A percentile compares a stretch with the other conserved stretches of the same genome.
phyloP scores from a whole-genome alignment of 2,888 invertebrate species.

The Lasiommata megera region DNA sequence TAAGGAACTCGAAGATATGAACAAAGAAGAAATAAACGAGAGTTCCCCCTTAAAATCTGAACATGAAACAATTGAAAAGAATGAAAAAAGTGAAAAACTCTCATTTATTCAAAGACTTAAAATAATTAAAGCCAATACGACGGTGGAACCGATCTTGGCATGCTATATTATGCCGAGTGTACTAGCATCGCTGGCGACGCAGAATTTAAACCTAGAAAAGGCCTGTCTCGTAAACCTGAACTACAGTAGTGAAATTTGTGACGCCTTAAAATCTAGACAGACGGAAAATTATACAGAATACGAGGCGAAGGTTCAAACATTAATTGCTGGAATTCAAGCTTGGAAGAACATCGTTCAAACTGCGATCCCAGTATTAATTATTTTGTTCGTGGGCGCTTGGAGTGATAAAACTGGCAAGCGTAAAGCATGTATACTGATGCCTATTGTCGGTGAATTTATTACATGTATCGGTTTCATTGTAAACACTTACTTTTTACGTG shows the following conservation, averaged over 20 bases:
- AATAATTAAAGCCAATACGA: constrained; percentile 78
- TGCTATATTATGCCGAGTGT: constrained; percentile 85
- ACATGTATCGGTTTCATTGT: constrained; percentile 89
- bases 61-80: constrained; percentile 32
- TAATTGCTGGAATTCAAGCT: constrained; percentile 88
- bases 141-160: constrained; percentile 83
- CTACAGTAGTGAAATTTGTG: constrained; percentile 86
- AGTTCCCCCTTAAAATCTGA: constrained; percentile 49
- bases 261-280: constrained; percentile 86
- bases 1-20: constrained; percentile 37
- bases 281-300: constrained; percentile 82
- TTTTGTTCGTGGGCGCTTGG: constrained; percentile 91
- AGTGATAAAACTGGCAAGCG: constrained; percentile 85
- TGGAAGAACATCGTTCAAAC: constrained; percentile 94
- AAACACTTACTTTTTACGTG: constrained; percentile 89
- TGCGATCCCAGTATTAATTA: constrained; percentile 88
- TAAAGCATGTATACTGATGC: constrained; percentile 90
- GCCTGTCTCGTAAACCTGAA: constrained; percentile 91
- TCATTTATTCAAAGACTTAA: constrained; percentile 55
- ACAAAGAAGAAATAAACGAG: constrained; percentile 46
- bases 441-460: constrained; percentile 89
- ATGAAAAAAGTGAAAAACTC: constrained; percentile 37
- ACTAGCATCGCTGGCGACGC: constrained; percentile 87
- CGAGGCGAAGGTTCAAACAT: constrained; percentile 84
- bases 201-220: constrained; percentile 91